phyloP scores from a whole-genome alignment of 2,113 vertebrate species.

The Malurus cyaneus region DNA sequence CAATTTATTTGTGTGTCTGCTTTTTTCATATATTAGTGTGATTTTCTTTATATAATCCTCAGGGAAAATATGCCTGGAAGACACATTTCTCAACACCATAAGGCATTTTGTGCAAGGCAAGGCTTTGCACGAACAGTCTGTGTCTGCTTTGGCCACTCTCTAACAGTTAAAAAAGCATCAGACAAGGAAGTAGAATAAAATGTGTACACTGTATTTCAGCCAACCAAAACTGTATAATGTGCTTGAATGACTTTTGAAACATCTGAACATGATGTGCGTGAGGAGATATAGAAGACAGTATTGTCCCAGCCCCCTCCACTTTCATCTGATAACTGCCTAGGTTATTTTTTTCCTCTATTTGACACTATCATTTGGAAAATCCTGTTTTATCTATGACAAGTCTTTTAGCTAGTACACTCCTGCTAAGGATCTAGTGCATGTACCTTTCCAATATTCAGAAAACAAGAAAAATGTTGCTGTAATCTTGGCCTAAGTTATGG shows the following conservation, averaged over 20 bases:
- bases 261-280: not conserved
- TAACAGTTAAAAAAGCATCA: not conserved
- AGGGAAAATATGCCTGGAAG: not conserved
- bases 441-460: slow-evolving; percentile 53
- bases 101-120: not conserved
- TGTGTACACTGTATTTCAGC: not conserved
- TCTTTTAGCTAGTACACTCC: not conserved
- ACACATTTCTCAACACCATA: not conserved
- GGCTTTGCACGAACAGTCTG: not conserved
- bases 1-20: not conserved
- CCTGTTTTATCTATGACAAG: not conserved
- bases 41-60: not conserved
- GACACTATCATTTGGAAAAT: slow-evolving; percentile 9
- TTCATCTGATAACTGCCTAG: not conserved
- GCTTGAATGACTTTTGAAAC: not conserved
- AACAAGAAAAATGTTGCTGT: slow-evolving; percentile 39
- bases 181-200: not conserved
- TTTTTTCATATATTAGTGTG: not conserved
- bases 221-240: not conserved
- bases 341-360: not conserved
- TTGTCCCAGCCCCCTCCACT: not conserved
- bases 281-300: not conserved
- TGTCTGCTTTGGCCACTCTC: not conserved
- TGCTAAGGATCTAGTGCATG: not conserved
- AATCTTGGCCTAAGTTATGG: slow-evolving; percentile 11